phyloP scores from a whole-genome alignment of 1,140 invertebrate genomes.

The Pygmarrhopalites habei region DNA sequence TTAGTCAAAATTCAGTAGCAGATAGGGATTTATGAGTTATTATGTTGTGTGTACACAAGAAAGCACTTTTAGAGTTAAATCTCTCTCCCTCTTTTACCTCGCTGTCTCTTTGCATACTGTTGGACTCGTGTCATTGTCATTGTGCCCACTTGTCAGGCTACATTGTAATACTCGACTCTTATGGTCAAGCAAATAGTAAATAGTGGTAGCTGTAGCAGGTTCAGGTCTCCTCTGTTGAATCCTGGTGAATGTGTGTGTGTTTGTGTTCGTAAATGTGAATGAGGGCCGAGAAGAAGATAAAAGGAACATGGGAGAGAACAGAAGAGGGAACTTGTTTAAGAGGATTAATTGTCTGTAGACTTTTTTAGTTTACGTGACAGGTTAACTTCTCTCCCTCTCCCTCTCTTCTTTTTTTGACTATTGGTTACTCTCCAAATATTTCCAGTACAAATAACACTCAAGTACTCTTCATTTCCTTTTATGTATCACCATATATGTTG shows the following conservation, averaged over 20 bases:
- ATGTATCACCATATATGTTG: neutral
- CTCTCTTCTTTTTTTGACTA: neutral
- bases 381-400: neutral
- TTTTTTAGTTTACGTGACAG: too few species aligned
- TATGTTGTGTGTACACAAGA: constrained; percentile 16
- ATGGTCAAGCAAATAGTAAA: neutral
- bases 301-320: too few species aligned
- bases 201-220: too few species aligned
- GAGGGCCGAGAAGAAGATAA: too few species aligned
- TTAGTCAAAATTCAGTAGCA: constrained; percentile 29
- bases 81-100: too few species aligned
- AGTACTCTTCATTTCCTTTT: too few species aligned
- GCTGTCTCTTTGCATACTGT: neutral
- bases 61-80: constrained; percentile 10
- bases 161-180: neutral
- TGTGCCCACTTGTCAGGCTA: neutral
- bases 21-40: constrained; percentile 28
- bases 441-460: neutral
- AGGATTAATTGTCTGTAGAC: too few species aligned
- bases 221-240: too few species aligned
- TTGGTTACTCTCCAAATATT: neutral
- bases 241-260: constrained; percentile 1
- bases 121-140: constrained; percentile 1
- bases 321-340: too few species aligned
- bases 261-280: neutral